Conservation (phyloP, 92 coral and sea anemone species). For the Parazoanthus swiftii region DNA sequence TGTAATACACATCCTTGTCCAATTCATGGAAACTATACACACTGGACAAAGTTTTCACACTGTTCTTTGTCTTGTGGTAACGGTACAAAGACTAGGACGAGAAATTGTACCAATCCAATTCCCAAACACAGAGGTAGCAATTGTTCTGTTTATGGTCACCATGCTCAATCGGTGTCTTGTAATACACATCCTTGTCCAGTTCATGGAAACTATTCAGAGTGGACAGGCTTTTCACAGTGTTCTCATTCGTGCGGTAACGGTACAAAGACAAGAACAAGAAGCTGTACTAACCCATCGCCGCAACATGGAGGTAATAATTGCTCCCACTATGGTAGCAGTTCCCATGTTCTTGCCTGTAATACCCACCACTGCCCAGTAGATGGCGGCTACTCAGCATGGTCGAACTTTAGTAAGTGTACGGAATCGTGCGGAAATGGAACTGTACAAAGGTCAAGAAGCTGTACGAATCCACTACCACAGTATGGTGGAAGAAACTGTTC, state of each 20-base stretch:
- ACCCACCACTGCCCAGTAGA: constrained; percentile 71
- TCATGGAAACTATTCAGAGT: constrained; percentile 69
- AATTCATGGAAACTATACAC: constrained; percentile 66
- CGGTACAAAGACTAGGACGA: constrained; percentile 42
- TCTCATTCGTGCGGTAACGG: constrained; percentile 81
- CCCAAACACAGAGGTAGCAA: constrained; percentile 78
- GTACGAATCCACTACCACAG: constrained; percentile 76
- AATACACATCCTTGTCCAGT: constrained; percentile 70
- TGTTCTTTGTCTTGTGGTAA: constrained; percentile 61
- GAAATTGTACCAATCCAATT: constrained; percentile 47
- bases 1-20: constrained; percentile 62
- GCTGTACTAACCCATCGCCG: constrained; percentile 75
- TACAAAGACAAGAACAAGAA: constrained; percentile 56
- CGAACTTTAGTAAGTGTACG: constrained; percentile 59
- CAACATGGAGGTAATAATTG: constrained; percentile 73
- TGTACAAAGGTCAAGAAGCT: constrained; percentile 58
- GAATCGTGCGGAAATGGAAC: constrained; percentile 80
- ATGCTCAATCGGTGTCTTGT: constrained; percentile 54
- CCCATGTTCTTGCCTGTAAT: constrained; percentile 54
- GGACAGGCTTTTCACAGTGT: constrained; percentile 73
- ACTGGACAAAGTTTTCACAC: constrained; percentile 57
- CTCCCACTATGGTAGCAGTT: constrained; percentile 58
- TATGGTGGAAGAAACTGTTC: constrained; percentile 79
- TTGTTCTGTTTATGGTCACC: constrained; percentile 59
- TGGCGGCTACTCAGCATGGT: constrained; percentile 80